Evolutionary conservation across 2,113 vertebrate genomes (phyloP).

Genomic region (Paramisgurnus dabryanus): DNA sequence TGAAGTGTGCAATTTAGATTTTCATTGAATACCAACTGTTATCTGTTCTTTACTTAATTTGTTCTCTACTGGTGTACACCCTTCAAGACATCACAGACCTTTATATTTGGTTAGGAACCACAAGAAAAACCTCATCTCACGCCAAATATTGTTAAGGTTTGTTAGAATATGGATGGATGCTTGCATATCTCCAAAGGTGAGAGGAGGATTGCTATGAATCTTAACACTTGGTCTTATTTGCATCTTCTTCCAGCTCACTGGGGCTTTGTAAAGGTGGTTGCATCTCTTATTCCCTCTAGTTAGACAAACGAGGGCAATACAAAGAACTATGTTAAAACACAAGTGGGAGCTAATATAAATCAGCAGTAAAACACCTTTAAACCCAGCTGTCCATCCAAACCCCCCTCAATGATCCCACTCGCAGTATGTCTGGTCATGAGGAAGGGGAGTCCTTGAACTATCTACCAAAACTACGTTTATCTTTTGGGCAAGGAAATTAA

Average conservation of each 20-base stretch:
- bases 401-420: not conserved
- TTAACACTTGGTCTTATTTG: constrained; percentile 39
- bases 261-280: constrained; percentile 28
- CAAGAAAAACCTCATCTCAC: constrained; percentile 37
- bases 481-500: constrained; percentile 25
- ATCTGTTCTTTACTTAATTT: not conserved
- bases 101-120: constrained; percentile 33
- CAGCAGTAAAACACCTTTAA: constrained; percentile 2
- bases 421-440: not conserved
- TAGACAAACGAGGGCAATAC: constrained; percentile 23
- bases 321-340: constrained; percentile 14
- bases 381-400: not conserved
- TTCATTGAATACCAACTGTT: not conserved
- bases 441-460: constrained; percentile 2
- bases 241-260: constrained; percentile 35
- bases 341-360: not conserved
- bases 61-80: constrained; percentile 26
- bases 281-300: constrained; percentile 28
- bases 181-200: constrained; percentile 48
- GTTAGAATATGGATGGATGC: constrained; percentile 48
- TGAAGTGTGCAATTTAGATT: no score
- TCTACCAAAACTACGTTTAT: not conserved
- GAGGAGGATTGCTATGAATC: constrained; percentile 37
- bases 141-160: constrained; percentile 43
- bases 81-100: constrained; percentile 22